Evolutionary conservation across 2,888 invertebrate species (phyloP), one percentile per base, ranked within the genome.

Genomic region (Pimpla rufipes): DNA sequence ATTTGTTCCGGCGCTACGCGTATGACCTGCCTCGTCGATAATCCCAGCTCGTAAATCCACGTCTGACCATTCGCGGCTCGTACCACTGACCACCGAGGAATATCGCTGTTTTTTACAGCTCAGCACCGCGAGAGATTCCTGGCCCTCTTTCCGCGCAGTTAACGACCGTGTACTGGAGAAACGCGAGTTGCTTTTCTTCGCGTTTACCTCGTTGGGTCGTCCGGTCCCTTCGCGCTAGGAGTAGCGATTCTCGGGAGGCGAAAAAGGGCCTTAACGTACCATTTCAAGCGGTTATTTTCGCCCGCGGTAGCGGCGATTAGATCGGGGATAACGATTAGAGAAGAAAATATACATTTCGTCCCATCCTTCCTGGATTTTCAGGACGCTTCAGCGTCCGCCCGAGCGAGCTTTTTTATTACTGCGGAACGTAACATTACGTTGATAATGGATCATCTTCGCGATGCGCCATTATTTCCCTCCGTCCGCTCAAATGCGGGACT

Each of bases 21-120:
- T 37, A 47, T 59, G 76, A 79, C 59, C 76, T 40, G 62, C 76
- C 70, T 55, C 59, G 59, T 73, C 71, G 76, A 83, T 79, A 79
- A 83, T 79, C 50, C 50, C 7, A 3, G 10, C 67, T 79, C 83
- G 83, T 83, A 79, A 83, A 79, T 79, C 50, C 45, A 7, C n/a
- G 83, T 73, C 67, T 52, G 83, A 79, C 79, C 52, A 73, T 79
- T 52, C 76, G 50, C 21, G 52, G 59, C 57, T 71, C 35, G 64
- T 71, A 79, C 64, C 47, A 67, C 79, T 67, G 66, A 67, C 50
- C 59, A 50, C 37, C 42, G 10, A 52, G 71, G 29, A 70, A 76
- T 59, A 76, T 42, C 47, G 55, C 23, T 29, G n/a, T 40, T 42
- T 47, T 50, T 66, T 59, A 52, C 35, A 62, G 29, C 57, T 13